These are phyloP conservation scores for Escarpia spicata DNA, from an alignment of 2,888 invertebrate species.

Conservation along the genomic window DNA sequence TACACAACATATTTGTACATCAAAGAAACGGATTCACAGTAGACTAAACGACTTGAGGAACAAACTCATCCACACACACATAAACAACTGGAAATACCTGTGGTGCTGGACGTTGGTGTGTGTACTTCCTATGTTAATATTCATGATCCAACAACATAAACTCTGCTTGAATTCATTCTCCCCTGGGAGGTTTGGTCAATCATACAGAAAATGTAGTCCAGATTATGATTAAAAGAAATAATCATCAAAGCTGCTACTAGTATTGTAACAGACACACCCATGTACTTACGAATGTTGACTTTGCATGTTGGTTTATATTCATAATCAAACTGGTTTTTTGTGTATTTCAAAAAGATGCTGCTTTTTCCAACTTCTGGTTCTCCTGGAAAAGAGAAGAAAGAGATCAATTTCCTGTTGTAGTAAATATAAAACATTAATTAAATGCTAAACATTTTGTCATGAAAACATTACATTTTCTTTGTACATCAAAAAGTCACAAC, in stretches of 20 bases:
- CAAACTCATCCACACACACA: too few species aligned
- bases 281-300: conserved; percentile 42
- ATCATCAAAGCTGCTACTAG: not conserved
- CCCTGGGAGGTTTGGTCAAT: not conserved
- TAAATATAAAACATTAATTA: not conserved
- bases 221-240: not conserved
- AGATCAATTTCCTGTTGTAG: not conserved
- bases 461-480: not conserved
- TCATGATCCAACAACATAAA: not conserved
- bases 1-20: too few species aligned
- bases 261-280: not conserved
- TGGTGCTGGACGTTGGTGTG: too few species aligned
- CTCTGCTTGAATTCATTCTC: not conserved
- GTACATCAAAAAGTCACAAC: too few species aligned
- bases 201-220: not conserved
- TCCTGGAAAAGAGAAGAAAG: conserved; percentile 44
- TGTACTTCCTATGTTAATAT: too few species aligned
- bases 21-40: too few species aligned
- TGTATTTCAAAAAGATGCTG: conserved; percentile 50
- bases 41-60: too few species aligned
- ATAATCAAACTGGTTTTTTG: conserved; percentile 56
- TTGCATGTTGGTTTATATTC: conserved; percentile 53
- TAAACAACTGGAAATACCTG: too few species aligned
- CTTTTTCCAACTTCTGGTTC: conserved; percentile 56
- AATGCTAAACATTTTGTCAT: not conserved